Conservation (phyloP, 1,140 invertebrate genomes). For the Cydia amplana region DNA sequence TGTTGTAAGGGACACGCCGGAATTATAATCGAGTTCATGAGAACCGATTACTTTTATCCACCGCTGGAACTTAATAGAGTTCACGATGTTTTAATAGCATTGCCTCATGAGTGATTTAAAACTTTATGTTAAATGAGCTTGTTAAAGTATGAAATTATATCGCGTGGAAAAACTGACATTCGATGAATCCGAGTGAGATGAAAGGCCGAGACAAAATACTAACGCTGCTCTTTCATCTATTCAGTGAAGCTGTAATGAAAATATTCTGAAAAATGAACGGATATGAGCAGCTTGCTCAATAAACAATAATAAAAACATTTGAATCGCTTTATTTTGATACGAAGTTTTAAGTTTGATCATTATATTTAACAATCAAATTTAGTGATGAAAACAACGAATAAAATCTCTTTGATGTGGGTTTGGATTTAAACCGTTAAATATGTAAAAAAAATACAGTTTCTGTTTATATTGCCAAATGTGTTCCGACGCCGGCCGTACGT, state of each 20-base stretch:
- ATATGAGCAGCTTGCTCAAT: not conserved
- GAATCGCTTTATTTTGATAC: slow-evolving; percentile 11
- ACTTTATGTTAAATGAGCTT: slow-evolving; percentile 26
- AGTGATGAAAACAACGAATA: not conserved
- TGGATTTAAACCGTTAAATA: not conserved
- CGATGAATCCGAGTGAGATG: slow-evolving; percentile 10
- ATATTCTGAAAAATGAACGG: not conserved
- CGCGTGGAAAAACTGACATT: slow-evolving; percentile 13
- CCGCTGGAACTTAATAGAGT: slow-evolving; percentile 12
- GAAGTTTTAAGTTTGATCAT: not conserved
- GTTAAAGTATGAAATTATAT: slow-evolving; percentile 8
- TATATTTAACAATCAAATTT: slow-evolving; percentile 3
- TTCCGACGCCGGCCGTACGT: not conserved
- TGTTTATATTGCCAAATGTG: not conserved
- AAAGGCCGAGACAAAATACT: slow-evolving; percentile 1
- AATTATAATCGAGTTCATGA: slow-evolving; percentile 67
- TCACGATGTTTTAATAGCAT: slow-evolving; percentile 14
- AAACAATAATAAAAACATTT: slow-evolving; percentile 15
- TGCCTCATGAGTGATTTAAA: slow-evolving; percentile 19
- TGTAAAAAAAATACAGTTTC: not conserved
- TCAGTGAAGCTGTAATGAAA: slow-evolving; percentile 6
- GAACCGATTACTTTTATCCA: slow-evolving; percentile 59
- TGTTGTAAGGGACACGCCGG: slow-evolving; percentile 59
- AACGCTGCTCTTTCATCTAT: slow-evolving; percentile 15
- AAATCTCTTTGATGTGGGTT: not conserved